Evolutionary conservation across 2,888 invertebrate genomes (phyloP).

Genomic region (Volucella inflata): DNA sequence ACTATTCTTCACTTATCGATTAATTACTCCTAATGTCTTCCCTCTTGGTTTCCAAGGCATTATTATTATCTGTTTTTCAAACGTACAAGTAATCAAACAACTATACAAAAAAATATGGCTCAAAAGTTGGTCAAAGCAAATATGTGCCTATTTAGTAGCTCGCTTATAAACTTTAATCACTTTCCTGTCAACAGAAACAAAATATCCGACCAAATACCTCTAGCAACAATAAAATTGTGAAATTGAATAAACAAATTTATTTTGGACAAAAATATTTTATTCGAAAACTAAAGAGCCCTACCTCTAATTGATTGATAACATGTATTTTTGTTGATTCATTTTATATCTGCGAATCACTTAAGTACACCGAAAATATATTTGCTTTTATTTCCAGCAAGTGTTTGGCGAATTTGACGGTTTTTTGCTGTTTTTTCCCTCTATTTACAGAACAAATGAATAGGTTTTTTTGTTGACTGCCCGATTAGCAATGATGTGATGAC

Average conservation of each 20-base stretch:
- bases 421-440: slow-evolving; percentile 7
- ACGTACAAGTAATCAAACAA: too few species aligned
- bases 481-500: slow-evolving; percentile 29
- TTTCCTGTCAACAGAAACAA: too few species aligned
- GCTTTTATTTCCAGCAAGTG: neutral
- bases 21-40: too few species aligned
- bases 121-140: too few species aligned
- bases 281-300: neutral
- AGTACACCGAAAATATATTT: neutral
- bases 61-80: too few species aligned
- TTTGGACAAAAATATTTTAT: neutral
- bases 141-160: too few species aligned
- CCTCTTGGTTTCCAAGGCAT: too few species aligned
- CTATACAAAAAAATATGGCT: too few species aligned
- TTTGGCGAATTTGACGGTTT: neutral
- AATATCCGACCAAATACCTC: too few species aligned
- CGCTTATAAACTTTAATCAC: too few species aligned
- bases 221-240: too few species aligned
- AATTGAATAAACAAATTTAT: slow-evolving; percentile 7
- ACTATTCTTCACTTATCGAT: too few species aligned
- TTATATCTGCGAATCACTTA: neutral
- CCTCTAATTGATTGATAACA: slow-evolving; percentile 28
- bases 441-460: slow-evolving; percentile 6
- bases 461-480: slow-evolving; percentile 19
- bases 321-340: slow-evolving; percentile 16